Conservation (phyloP, 1,140 invertebrate species). For the Drosophila kurseongensis region DNA sequence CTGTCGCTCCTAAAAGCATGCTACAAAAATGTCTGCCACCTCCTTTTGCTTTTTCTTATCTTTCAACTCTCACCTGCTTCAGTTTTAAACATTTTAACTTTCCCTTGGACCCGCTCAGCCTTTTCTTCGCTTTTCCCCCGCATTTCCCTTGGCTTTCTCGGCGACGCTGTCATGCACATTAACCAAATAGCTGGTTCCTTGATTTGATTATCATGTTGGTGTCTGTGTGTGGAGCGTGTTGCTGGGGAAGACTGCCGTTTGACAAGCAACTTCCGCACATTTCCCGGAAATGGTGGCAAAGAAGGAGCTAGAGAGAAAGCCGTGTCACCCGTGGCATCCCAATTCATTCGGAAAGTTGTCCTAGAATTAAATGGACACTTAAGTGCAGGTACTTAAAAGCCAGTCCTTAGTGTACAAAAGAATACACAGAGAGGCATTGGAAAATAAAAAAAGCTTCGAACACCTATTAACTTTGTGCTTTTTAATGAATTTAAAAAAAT, state of each 20-base stretch:
- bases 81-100: conserved; percentile 71
- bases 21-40: conserved; percentile 32
- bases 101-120: neutral
- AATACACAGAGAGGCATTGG: neutral
- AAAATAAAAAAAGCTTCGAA: neutral
- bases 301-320: neutral
- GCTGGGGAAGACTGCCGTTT: conserved; percentile 60
- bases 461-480: conserved; percentile 16
- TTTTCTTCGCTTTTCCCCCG: neutral
- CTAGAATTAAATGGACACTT: conserved; percentile 44
- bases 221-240: conserved; percentile 15
- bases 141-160: conserved; percentile 15
- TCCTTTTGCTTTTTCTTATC: conserved; percentile 45
- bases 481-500: neutral
- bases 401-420: neutral
- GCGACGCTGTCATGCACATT: conserved; percentile 74
- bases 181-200: conserved; percentile 82
- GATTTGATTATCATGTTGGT: conserved; percentile 78
- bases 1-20: conserved; percentile 74
- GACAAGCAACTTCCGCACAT: conserved; percentile 74
- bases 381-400: conserved; percentile 41
- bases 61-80: conserved; percentile 66
- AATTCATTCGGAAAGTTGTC: conserved; percentile 42
- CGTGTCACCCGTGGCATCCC: conserved; percentile 11
- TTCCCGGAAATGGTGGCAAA: conserved; percentile 23